Percentiles rank a stretch among this genome's conserved stretches.
Conservation (phyloP, 2,888 invertebrate species). For the Stictocephala bisonia region DNA sequence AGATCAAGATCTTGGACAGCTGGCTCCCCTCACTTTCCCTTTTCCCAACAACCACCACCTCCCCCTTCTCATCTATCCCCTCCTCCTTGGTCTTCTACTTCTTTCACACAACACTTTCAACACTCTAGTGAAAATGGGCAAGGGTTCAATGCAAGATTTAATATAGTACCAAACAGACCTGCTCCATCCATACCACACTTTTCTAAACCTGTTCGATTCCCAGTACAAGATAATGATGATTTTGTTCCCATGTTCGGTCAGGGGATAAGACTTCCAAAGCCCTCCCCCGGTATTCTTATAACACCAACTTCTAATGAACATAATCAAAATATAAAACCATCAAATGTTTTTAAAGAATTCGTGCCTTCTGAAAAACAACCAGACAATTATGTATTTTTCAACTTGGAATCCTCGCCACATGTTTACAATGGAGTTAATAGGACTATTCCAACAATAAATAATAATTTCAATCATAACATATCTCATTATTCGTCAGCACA, state of each 20-base stretch:
- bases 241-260: conserved; percentile 31
- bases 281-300: conserved; percentile 33
- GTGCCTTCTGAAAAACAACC: conserved; percentile 16
- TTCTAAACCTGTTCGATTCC: conserved; percentile 35
- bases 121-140: conserved; percentile 14
- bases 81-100: too few relatives aligned
- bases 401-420: conserved; percentile 18
- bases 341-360: neutral
- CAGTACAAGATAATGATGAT: conserved; percentile 36
- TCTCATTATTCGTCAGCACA: too few relatives aligned
- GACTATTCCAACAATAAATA: too few relatives aligned
- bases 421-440: neutral
- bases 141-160: neutral
- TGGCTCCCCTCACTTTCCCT: conserved; percentile 22
- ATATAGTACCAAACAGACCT: neutral
- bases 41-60: neutral
- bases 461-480: too few relatives aligned
- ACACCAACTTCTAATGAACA: conserved; percentile 27
- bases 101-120: neutral
- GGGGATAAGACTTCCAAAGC: conserved; percentile 37
- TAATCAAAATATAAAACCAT: neutral
- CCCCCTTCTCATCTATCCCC: neutral
- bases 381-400: conserved; percentile 34
- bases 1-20: conserved; percentile 19
- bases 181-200: neutral